Evolutionary conservation across 2,888 invertebrate genomes (phyloP).

Genomic region (Chromoteleia sp.): DNA sequence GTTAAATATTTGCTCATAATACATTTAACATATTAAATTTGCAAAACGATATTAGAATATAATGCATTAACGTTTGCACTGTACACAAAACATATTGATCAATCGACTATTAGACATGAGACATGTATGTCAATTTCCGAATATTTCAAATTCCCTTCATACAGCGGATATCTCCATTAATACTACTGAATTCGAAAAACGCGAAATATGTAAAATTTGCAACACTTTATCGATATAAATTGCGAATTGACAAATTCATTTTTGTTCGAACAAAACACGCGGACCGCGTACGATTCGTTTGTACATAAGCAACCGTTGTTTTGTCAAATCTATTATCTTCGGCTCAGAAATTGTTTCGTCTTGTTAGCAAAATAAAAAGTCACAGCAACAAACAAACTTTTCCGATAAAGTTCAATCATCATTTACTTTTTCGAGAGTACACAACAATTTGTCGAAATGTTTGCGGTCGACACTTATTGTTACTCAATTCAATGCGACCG

Average conservation of each 20-base stretch:
- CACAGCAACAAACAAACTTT: slow-evolving; percentile 15
- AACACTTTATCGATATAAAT: too few relatives aligned
- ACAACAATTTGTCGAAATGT: slow-evolving; percentile 41
- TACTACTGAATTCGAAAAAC: too few relatives aligned
- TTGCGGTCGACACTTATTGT: slow-evolving; percentile 55
- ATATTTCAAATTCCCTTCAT: not conserved
- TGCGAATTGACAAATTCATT: too few relatives aligned
- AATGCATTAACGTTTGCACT: not conserved
- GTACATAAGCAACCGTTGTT: not conserved
- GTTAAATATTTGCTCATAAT: too few relatives aligned
- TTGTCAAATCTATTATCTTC: not conserved
- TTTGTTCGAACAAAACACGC: too few relatives aligned
- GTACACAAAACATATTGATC: slow-evolving; percentile 6
- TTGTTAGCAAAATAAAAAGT: slow-evolving; percentile 4
- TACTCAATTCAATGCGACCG: slow-evolving; percentile 40
- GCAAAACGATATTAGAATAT: not conserved
- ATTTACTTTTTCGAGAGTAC: slow-evolving; percentile 22
- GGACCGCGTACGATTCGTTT: too few relatives aligned
- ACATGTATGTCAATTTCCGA: slow-evolving; percentile 13
- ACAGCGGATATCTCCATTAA: too few relatives aligned
- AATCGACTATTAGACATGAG: slow-evolving; percentile 18
- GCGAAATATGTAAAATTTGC: too few relatives aligned
- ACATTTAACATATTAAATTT: not conserved
- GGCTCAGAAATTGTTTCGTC: not conserved
- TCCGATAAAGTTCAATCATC: slow-evolving; percentile 38